Percentiles rank a stretch among this genome's conserved stretches.
These are phyloP conservation scores for Hypothenemus hampei DNA, from an alignment of 1,140 invertebrate species.

Conservation along the genomic window DNA sequence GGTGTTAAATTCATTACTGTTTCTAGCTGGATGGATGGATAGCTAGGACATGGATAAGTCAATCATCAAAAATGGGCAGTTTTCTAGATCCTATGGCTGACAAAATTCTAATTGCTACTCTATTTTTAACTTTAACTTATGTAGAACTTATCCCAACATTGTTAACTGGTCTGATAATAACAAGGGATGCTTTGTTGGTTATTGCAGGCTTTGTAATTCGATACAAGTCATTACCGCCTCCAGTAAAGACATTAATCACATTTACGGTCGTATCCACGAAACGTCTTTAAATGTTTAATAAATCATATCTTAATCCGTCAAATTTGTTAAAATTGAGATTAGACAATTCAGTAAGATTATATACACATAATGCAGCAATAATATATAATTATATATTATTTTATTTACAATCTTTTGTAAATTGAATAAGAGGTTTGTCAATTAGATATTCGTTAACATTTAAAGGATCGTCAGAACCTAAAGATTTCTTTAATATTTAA, in stretches of 20 bases:
- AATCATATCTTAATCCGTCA: no score
- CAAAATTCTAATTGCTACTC: conserved; percentile 85
- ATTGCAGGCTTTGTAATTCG: conserved; percentile 80
- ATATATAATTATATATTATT: no score
- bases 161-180: conserved; percentile 79
- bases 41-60: conserved; percentile 84
- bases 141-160: conserved; percentile 79
- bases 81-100: conserved; percentile 98
- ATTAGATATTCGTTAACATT: no score
- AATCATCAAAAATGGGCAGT: conserved; percentile 87
- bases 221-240: conserved; percentile 82
- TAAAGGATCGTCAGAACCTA: no score
- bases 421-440: no score
- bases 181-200: conserved; percentile 78
- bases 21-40: conserved; percentile 92
- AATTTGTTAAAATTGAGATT: no score
- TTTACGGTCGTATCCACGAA: no score
- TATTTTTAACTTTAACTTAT: conserved; percentile 83
- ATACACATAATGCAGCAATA: no score
- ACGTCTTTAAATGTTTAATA: no score
- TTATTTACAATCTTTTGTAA: no score
- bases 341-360: no score
- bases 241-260: conserved; percentile 56
- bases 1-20: not conserved
- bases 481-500: no score